Evolutionary conservation across 2,113 vertebrate genomes (phyloP), one percentile per base, ranked within the genome.

Genomic region (Cavia aperea): DNA sequence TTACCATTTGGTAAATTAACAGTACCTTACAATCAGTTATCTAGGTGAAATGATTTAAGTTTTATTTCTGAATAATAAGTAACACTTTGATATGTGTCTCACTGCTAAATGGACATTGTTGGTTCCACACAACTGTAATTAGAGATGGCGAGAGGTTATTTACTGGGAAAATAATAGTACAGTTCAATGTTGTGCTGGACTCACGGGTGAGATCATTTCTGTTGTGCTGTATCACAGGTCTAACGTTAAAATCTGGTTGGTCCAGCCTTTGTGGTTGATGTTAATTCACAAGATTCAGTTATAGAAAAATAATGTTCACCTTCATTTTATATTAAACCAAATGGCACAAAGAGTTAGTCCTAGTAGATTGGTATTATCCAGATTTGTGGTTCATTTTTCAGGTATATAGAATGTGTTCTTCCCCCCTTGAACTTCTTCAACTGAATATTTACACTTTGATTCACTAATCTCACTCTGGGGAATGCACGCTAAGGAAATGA

Each of bases 31-130:
- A 66, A 54, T 70, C 43, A 86, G 77, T 93, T 89, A 92, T 62
- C 77, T 79, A 93, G 70, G n/a, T 94, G 65, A 94, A 94, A 88
- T 89, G 62, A 95, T 85, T 96, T 77, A 84, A 86, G 72, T 92
- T 91, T 93, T 92, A 96, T 95, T 95, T 95, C 95, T 96, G 93
- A 62, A 83, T 90, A 95, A 89, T 88, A 94, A 94, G 94, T 91
- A 96, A 94, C 84, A 90, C 91, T 96, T 96, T 54, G 92, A 91
- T 91, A 94, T 96, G 95, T 90, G 81, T 54, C 62, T 95, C 91
- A 86, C 82, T 90, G 91, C 95, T 95, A 96, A 97, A 91, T 83
- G 81, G 86, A 89, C 10, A 33, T 81, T 2, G 43, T 81, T 93
- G 92, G 78, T 86, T 95, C 94, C 93, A 96, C 94, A 88, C 89